Conservation (phyloP, 64 coral and sea anemone species). For the Actinia equina region DNA sequence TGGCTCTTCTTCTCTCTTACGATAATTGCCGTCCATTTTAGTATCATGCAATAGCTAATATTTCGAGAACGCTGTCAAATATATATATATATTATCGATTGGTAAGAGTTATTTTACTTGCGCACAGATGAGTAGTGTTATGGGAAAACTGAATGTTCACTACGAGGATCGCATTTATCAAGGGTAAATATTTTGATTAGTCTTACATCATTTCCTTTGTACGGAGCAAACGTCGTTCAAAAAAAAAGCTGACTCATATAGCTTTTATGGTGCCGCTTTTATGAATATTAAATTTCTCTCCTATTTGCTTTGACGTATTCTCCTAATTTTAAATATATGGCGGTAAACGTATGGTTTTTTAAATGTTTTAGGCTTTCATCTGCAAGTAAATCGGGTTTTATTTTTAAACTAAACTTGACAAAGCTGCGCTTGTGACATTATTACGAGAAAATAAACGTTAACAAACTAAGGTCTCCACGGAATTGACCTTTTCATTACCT, state of each 20-base stretch:
- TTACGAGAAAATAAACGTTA: background rate
- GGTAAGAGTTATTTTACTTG: background rate
- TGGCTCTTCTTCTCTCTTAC: background rate
- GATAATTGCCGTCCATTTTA: slow-evolving; percentile 1
- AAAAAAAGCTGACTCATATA: background rate
- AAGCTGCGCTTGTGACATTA: background rate
- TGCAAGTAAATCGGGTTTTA: background rate
- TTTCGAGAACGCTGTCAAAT: background rate
- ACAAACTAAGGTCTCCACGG: background rate
- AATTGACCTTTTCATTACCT: background rate
- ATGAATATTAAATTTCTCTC: background rate
- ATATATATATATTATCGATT: background rate
- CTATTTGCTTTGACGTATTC: background rate
- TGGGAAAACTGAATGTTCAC: background rate
- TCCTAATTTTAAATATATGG: background rate
- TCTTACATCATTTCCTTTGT: background rate
- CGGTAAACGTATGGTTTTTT: background rate
- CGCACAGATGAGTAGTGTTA: background rate
- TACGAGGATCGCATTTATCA: background rate
- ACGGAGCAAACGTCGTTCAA: background rate
- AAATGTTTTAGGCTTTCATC: background rate
- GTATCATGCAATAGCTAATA: background rate
- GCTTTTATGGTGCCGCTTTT: background rate
- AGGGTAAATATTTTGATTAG: background rate
- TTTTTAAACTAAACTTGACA: too few species aligned